A percentile compares a stretch with the other conserved stretches of the same genome.
Conservation (phyloP, 2,888 invertebrate genomes). For the Drosophila fulvimacula region DNA sequence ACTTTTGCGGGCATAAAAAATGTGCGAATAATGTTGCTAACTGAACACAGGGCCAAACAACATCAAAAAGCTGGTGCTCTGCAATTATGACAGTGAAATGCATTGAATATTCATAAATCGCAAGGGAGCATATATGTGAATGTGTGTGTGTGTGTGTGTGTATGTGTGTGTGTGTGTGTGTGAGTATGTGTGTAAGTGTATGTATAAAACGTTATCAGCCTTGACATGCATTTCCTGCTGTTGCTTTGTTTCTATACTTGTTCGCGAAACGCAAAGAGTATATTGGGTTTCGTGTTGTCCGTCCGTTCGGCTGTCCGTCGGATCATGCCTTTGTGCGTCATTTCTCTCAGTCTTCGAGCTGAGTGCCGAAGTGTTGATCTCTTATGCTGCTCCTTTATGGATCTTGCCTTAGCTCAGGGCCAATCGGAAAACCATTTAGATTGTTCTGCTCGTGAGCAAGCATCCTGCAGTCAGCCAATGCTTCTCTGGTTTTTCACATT, state of each 20-base stretch:
- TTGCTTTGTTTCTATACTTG: constrained; percentile 9
- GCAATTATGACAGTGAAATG: constrained; percentile 75
- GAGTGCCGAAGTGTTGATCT: background rate
- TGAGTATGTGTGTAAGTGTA: constrained; percentile 22
- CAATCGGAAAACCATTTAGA: background rate
- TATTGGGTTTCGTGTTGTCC: background rate
- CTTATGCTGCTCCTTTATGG: too few species aligned
- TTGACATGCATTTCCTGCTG: constrained; percentile 71
- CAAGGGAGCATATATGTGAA: constrained; percentile 15
- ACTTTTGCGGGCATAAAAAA: constrained; percentile 19
- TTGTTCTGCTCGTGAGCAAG: background rate
- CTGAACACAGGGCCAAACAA: constrained; percentile 39
- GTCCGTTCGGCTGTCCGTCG: background rate
- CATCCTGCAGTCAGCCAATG: background rate
- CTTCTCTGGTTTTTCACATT: background rate
- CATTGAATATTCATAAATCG: constrained; percentile 73
- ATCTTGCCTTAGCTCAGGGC: background rate
- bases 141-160: background rate
- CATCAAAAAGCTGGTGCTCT: constrained; percentile 59
- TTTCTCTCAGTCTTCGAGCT: background rate
- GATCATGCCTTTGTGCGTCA: background rate
- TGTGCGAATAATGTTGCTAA: constrained; percentile 44
- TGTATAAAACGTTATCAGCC: constrained; percentile 65
- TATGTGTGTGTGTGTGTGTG: constrained; percentile 18
- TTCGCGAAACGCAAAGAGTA: background rate